Evolutionary conservation across 2,113 vertebrate species (phyloP), one percentile per base, ranked within the genome.

Genomic region (Zosterops pallidus): DNA sequence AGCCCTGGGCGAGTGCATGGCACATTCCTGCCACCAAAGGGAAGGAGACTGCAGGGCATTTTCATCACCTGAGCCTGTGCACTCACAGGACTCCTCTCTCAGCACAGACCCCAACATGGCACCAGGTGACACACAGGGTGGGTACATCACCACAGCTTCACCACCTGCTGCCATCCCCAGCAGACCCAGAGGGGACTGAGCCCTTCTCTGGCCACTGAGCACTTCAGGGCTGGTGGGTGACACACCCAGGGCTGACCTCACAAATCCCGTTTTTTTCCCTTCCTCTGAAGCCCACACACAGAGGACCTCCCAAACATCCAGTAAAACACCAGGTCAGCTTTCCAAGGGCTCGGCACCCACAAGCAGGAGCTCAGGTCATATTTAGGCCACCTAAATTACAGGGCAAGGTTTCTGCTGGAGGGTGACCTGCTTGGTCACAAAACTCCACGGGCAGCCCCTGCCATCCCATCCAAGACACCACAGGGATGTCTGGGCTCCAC

Each of bases 381-480:
- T 70, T 95, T 88, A 95, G 85, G 90, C 82, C 80, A 70, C 55
- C 12, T 68, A 94, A 97, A 97, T 96, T 93, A 95, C 55, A 95
- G 63, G 68, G 75, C 55, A 79, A 76, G 63, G 14, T n/a, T 86
- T 26, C 56, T 87, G 15, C 47, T 83, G 14, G 25, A 84, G 53
- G 57, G 37, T 72, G 74, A 87, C 81, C 78, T 74, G 57, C 80
- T 44, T 18, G 5, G 2, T 57, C 72, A 52, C 8, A 1, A 78
- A 47, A 70, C 75, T 41, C 56, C 5, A 1, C 1, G 63, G n/a
- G 50, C 83, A 94, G 84, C 20, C 42, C 56, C 46, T 47, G 63
- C 50, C 39, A 57, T 9, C 19, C 75, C 4, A 2, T 13, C 39
- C 33, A 11, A 12, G 39, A 63, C 0, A 1, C 50, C 68, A 50